phyloP scores from a whole-genome alignment of 2,888 invertebrate genomes.

The Nasonia oneida region DNA sequence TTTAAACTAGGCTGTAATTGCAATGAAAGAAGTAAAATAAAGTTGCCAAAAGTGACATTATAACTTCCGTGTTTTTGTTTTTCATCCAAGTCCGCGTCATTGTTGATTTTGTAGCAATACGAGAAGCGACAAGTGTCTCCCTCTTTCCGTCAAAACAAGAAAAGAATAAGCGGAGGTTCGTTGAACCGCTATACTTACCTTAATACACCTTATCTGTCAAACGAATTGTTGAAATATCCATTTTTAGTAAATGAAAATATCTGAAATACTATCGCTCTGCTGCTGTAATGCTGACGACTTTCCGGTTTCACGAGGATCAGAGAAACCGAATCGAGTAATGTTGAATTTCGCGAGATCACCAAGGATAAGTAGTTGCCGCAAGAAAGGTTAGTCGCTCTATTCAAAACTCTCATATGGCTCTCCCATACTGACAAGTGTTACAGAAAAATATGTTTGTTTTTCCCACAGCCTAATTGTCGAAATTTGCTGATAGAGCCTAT shows the following conservation, averaged over 20 bases:
- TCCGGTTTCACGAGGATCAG: neutral
- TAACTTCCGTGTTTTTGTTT: slow-evolving; percentile 5
- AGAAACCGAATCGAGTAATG: slow-evolving; percentile 22
- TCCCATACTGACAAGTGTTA: neutral
- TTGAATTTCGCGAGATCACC: slow-evolving; percentile 6
- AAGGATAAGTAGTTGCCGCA: slow-evolving; percentile 16
- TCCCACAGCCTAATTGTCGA: slow-evolving; percentile 1
- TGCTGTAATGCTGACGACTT: neutral
- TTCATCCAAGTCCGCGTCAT: neutral
- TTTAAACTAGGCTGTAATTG: slow-evolving; percentile 60
- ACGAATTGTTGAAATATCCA: neutral
- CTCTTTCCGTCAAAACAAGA: neutral
- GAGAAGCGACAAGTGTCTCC: neutral
- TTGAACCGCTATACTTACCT: neutral
- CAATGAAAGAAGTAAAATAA: slow-evolving; percentile 62
- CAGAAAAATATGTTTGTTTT: neutral
- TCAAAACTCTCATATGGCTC: neutral
- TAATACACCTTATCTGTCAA: neutral
- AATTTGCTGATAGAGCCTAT: neutral
- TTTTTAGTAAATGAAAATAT: neutral
- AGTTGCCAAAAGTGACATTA: slow-evolving; percentile 60
- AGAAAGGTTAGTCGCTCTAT: slow-evolving; percentile 39
- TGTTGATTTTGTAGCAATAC: neutral
- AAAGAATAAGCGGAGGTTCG: neutral
- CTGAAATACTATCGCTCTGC: neutral